Evolutionary conservation across 2,888 invertebrate genomes (phyloP), one percentile per base, ranked within the genome.

Genomic region (Heteromurus nitidus): DNA sequence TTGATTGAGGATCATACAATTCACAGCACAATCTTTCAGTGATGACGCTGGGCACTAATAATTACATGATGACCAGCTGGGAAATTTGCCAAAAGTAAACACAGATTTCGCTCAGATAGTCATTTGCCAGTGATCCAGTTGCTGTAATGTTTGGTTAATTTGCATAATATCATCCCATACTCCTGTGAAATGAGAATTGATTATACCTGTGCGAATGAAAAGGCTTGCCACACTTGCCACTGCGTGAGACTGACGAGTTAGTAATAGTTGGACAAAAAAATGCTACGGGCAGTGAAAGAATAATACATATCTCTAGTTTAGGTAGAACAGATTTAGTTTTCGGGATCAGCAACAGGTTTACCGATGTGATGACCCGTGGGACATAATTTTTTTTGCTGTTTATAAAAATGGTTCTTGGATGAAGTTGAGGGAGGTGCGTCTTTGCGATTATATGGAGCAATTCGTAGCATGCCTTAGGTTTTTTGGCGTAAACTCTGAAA

Each of bases 61-160:
- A 55, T 55, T 55, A 55, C 55, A 16, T 55, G 24, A 55, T 55
- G 55, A 55, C 55, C 55, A 55, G 55, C 58, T 75, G 58, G 75
- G 74, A 58, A 55, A 67, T 44, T 75, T 67, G 65, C 75, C 75
- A 75, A 30, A n/a, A 67, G 62, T 64, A 31, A 30, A 44, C 47
- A 47, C n/a, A 50, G 9, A 36, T 36, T 55, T 55, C 7, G 24
- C 3, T 20, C 22, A 24, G 22, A 47, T 3, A 47, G 47, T 16
- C 55, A 55, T 55, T 55, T 55, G 55, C 55, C 24, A 55, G n/a
- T 7, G 3, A 7, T 55, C 22, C 47, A 5, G 36, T 16, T 47
- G 47, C 3, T 47, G 3, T 16, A 11, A 47, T 47, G 16, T 3
- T n/a, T n/a, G n/a, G n/a, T n/a, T 31, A 68, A 53, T 68, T 68